Evolutionary conservation across 2,797 vertebrate genomes (phyloP).

Genomic region (Oryzias sinensis): DNA sequence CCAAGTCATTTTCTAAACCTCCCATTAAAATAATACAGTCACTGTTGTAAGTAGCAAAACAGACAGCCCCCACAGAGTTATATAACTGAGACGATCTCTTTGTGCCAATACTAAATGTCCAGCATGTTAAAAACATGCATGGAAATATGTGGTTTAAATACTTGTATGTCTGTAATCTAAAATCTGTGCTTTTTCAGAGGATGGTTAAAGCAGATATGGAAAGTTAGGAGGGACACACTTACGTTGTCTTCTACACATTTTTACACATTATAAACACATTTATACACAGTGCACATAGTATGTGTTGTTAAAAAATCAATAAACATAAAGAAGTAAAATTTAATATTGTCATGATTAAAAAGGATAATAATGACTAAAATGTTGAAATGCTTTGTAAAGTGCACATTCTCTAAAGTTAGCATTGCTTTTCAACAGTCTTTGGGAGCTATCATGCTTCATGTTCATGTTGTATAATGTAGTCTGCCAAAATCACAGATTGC

Average conservation of each 20-base stretch:
- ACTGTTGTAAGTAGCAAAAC: slow-evolving; percentile 25
- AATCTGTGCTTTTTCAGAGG: not conserved
- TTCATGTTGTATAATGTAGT: slow-evolving; percentile 40
- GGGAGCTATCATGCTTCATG: slow-evolving; percentile 23
- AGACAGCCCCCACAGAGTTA: no score
- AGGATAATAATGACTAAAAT: no score
- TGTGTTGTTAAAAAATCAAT: no score
- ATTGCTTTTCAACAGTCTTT: slow-evolving; percentile 27
- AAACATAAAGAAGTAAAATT: no score
- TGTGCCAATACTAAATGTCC: not conserved
- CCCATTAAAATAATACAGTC: slow-evolving; percentile 13
- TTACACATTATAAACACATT: no score
- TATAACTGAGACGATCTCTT: not conserved
- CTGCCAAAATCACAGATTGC: slow-evolving; percentile 35
- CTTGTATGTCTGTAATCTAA: no score
- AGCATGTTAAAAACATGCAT: not conserved
- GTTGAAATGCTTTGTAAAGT: no score
- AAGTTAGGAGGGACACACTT: no score
- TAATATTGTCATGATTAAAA: no score
- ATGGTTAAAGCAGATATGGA: not conserved
- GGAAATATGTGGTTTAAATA: not conserved
- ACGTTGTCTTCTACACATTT: no score
- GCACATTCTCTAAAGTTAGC: slow-evolving; percentile 17
- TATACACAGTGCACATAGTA: no score
- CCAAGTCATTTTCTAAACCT: slow-evolving; percentile 17